Base-by-base conservation (phyloP, 2,888 invertebrate genomes). In the Sarcophaga caerulescens region DNA sequence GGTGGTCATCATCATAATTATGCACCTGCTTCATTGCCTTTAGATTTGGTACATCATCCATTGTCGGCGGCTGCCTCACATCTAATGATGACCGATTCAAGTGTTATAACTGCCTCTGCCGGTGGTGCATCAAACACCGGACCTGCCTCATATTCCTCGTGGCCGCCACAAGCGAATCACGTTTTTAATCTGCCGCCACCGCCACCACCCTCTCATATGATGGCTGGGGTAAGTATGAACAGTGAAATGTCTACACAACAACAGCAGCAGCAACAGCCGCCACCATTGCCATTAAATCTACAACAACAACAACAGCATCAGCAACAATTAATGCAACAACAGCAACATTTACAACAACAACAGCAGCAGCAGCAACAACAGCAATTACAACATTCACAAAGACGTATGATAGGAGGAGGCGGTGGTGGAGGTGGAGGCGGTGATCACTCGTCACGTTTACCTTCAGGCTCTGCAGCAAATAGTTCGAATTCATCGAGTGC, bases 81-180 rank as follows among this genome's bases (percentile, higher is more conserved):
- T 87, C 90, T 93, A 3, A 93, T 93, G 92, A 91, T 93, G 91
- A 91, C 91, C 25, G 93, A 93, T 88, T 91, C 93, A 52, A 92
- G 91, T 88, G 92, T 92, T 35, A 92, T 92, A 81, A 91, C 92
- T 79, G 92, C 92, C 65, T 90, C 92, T 2, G 90, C 92, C 17
- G 90, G 90, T 79, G 91, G 92, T 25, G 88, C 88, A 21, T 80
- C 88, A 25, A 63, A 82, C n/a, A 47, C 66, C 17, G 91, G 89
- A 4, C 91, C 90, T 57, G 83, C 89, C 73, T 89, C 89, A 25
- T 92, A 89, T 81, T 88, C 89, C 60, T 86, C 89, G 62, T 84
- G 90, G 81, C 80, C 81, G 57, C 77, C 81, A 45, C 74, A 80
- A 57, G 23, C 81, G 52, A 86, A 81, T 78, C 88, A 89, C 85